Conservation (phyloP, 2,113 vertebrate species). For the Rhinoptilus africanus region DNA sequence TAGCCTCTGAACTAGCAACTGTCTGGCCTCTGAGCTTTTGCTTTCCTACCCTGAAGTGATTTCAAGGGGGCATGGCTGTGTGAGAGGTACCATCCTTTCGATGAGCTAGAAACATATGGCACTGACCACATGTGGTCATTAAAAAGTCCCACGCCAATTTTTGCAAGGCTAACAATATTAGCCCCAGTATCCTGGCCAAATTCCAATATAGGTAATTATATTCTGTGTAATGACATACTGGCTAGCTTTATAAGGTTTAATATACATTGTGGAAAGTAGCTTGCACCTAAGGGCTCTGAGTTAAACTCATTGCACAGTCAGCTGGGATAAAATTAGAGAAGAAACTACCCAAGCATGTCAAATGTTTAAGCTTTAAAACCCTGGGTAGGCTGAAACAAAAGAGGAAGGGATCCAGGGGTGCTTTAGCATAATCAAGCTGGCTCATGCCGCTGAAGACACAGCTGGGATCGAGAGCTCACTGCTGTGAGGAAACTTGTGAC, state of each 20-base stretch:
- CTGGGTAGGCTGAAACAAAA: conserved; percentile 68
- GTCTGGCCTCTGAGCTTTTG: not conserved
- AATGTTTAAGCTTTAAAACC: conserved; percentile 72
- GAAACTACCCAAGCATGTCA: conserved; percentile 72
- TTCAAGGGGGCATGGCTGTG: not conserved
- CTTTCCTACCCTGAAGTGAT: not conserved
- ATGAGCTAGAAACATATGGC: conserved; percentile 47
- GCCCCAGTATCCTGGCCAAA: conserved; percentile 61
- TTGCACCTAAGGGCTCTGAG: conserved; percentile 59
- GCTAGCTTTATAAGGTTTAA: conserved; percentile 63
- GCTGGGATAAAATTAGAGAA: conserved; percentile 72
- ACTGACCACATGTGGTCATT: conserved; percentile 62
- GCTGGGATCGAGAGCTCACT: conserved; percentile 54
- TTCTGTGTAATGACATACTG: conserved; percentile 50
- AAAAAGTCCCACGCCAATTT: conserved; percentile 57
- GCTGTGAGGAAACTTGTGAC: conserved; percentile 64
- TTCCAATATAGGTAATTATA: conserved; percentile 69
- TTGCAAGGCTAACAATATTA: conserved; percentile 70
- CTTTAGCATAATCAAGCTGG: conserved; percentile 70
- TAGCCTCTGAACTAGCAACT: not conserved
- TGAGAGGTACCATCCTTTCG: not conserved
- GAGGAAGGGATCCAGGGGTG: conserved; percentile 66
- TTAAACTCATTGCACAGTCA: conserved; percentile 67
- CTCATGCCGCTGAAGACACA: conserved; percentile 55
- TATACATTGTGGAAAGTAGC: conserved; percentile 46